A percentile compares a stretch with the other conserved stretches of the same genome.
Conservation (phyloP, 1,140 invertebrate genomes). For the Pteromalus puparum region DNA sequence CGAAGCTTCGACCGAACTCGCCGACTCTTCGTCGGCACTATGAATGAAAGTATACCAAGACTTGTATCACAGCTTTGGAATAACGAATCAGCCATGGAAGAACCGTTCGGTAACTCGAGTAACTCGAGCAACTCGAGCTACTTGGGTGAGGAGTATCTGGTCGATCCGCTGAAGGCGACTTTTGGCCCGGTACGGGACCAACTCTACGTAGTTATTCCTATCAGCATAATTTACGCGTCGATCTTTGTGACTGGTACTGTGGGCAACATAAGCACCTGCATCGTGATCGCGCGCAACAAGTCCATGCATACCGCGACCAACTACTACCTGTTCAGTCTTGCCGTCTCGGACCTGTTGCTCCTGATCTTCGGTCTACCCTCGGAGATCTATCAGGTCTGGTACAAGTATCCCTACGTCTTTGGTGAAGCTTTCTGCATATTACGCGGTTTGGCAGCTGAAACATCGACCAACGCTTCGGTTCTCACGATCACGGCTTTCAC, state of each 20-base stretch:
- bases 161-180: neutral
- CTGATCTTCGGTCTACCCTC: slow-evolving; percentile 87
- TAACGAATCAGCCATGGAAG: neutral
- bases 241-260: slow-evolving; percentile 92
- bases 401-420: slow-evolving; percentile 91
- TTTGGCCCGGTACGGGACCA: slow-evolving; percentile 77
- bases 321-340: slow-evolving; percentile 95
- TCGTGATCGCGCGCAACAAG: slow-evolving; percentile 93
- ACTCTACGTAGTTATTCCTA: slow-evolving; percentile 84
- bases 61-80: neutral
- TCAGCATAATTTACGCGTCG: slow-evolving; percentile 87
- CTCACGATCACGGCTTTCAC: slow-evolving; percentile 96
- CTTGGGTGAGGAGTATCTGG: neutral
- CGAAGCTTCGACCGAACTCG: neutral
- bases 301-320: slow-evolving; percentile 96
- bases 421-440: slow-evolving; percentile 90
- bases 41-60: no score
- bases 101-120: neutral
- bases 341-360: slow-evolving; percentile 94
- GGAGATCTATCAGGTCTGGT: slow-evolving; percentile 92
- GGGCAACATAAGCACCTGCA: slow-evolving; percentile 94
- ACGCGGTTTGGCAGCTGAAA: slow-evolving; percentile 89
- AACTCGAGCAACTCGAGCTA: slow-evolving; percentile 26
- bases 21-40: no score
- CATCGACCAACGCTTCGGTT: slow-evolving; percentile 94